Conservation (phyloP, 2,888 invertebrate species). For the Nomada ferruginata region DNA sequence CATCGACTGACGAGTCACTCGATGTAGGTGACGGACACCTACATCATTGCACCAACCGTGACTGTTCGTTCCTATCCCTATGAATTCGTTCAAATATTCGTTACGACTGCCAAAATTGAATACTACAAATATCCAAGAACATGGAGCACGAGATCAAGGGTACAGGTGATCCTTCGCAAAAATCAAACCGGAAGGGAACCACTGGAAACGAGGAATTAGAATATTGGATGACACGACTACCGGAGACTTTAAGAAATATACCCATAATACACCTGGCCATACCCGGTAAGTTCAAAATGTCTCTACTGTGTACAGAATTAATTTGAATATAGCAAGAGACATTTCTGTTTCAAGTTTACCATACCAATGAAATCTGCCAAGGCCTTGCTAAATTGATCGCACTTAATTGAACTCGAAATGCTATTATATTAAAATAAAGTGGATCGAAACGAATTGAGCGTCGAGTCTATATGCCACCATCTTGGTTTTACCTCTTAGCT, state of each 20-base stretch:
- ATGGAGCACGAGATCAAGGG: slow-evolving; percentile 42
- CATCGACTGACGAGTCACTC: slow-evolving; percentile 38
- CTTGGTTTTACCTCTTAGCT: no score
- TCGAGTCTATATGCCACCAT: no score
- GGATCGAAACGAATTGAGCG: no score
- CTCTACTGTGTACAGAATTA: background rate
- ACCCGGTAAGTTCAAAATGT: slow-evolving; percentile 86
- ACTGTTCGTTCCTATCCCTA: background rate
- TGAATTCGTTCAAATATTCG: background rate
- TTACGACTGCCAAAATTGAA: background rate
- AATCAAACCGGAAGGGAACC: background rate
- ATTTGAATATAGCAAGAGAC: background rate
- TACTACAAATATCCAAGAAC: background rate
- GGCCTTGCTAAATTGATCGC: no score
- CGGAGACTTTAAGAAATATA: slow-evolving; percentile 86
- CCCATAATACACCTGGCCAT: slow-evolving; percentile 90
- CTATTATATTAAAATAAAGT: no score
- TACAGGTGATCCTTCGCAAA: background rate
- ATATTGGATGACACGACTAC: slow-evolving; percentile 90
- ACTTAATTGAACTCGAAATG: no score
- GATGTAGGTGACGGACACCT: slow-evolving; percentile 21
- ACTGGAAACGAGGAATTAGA: slow-evolving; percentile 84
- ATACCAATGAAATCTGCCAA: no score
- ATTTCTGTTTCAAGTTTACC: background rate
- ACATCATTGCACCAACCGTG: background rate